Evolutionary conservation across 2,113 vertebrate species (phyloP).

Genomic region (Salvator merianae): DNA sequence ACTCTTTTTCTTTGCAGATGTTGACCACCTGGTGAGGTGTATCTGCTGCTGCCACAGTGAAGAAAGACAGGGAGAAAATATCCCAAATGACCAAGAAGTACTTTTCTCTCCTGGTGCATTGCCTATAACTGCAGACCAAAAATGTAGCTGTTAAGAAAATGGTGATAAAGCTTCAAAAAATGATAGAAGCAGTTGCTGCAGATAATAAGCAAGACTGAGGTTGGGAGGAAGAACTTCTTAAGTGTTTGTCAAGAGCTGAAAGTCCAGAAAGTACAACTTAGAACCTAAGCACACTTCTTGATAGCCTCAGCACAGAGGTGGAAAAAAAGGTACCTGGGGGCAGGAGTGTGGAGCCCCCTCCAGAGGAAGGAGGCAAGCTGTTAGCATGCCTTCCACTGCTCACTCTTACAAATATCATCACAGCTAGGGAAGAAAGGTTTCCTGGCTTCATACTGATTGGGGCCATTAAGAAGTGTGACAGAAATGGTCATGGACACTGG

Average conservation of each 20-base stretch:
- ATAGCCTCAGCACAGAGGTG: too few species aligned
- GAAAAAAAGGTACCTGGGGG: too few species aligned
- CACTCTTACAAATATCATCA: too few species aligned
- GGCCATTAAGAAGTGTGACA: too few species aligned
- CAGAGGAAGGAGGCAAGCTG: too few species aligned
- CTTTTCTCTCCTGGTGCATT: constrained; percentile 36
- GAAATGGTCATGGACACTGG: too few species aligned
- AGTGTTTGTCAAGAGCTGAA: not conserved
- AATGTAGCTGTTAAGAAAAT: not conserved
- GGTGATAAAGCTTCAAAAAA: not conserved
- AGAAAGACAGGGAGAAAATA: not conserved
- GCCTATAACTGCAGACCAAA: not conserved
- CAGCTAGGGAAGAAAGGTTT: too few species aligned
- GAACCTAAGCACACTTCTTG: not conserved
- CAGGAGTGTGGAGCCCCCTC: too few species aligned
- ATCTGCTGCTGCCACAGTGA: not conserved
- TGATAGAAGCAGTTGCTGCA: not conserved
- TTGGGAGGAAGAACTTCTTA: not conserved
- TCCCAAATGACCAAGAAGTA: constrained; percentile 48
- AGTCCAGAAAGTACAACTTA: not conserved
- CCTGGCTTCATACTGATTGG: too few species aligned
- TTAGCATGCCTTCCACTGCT: too few species aligned
- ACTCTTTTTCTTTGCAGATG: not conserved
- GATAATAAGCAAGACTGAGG: not conserved
- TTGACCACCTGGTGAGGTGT: constrained; percentile 10